Percentiles rank a stretch among this genome's conserved stretches.
These are phyloP conservation scores for Varanus komodoensis DNA, from an alignment of 2,113 vertebrate genomes.

Conservation along the genomic window DNA sequence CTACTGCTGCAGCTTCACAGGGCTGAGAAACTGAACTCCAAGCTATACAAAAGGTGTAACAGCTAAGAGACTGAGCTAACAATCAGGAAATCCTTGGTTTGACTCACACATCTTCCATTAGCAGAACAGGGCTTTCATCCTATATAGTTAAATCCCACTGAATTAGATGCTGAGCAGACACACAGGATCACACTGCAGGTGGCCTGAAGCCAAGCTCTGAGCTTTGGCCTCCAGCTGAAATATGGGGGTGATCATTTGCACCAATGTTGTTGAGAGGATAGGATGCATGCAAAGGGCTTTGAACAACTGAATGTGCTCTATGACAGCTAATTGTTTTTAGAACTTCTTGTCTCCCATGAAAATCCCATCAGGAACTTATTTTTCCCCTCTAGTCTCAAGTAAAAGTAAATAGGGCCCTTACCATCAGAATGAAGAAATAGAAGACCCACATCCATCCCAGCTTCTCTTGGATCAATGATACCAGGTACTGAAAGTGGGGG, in stretches of 20 bases:
- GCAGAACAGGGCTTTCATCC: background rate
- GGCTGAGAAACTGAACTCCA: background rate
- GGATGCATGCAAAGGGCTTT: background rate
- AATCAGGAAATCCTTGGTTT: constrained; percentile 1
- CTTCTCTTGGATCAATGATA: constrained; percentile 92
- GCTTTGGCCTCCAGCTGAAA: background rate
- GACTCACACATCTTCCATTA: background rate
- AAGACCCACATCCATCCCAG: constrained; percentile 94
- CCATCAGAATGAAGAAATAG: constrained; percentile 97
- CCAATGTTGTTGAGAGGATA: background rate
- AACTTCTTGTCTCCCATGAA: too few species aligned
- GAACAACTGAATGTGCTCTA: background rate
- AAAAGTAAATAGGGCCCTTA: constrained; percentile 71
- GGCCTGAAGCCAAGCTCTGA: background rate
- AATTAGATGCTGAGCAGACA: background rate
- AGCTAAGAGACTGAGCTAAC: background rate
- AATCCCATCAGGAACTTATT: background rate
- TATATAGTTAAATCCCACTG: background rate
- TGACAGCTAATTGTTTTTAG: background rate
- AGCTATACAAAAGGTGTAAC: background rate
- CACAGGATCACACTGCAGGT: background rate
- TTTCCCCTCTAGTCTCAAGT: background rate
- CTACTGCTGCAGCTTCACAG: background rate
- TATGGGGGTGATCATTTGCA: too few species aligned
- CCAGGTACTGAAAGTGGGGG: constrained; percentile 83